Base-by-base conservation (phyloP, 2,888 invertebrate genomes). In the Napeogenes sylphis region DNA sequence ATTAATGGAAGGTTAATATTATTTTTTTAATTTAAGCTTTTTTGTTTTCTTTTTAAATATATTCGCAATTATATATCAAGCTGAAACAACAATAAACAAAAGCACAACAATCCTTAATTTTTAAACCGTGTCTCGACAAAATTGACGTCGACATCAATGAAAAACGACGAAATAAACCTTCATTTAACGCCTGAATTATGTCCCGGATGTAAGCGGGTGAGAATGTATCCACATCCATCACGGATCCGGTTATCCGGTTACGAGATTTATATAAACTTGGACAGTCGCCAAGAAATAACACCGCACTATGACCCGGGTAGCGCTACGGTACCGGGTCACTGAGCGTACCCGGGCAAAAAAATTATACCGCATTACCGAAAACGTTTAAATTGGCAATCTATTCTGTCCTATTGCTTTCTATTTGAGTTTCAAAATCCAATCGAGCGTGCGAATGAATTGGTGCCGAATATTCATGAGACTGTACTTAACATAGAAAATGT, bases 291-390 rank as follows among this genome's bases (percentile, higher is more conserved):
- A 64, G 60, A 60, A 58, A 21, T 21, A 21, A 8, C 21, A 51
- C 47, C 14, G 8, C 21, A 30, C 51, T 54, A 38, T 53, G 51
- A 58, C 10, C 58, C 58, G 60, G 21, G 21, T 21, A 58, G 59
- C 33, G 58, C 33, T 46, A 55, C 55, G 63, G 64, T 68, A 64
- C 68, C 67, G 68, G 70, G 68, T 68, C 67, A 67, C 66, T 61
- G 68, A 59, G 58, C 64, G 45, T 45, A 57, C 54, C 53, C 59
- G 63, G 51, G n/a, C 55, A 46, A 58, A 61, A 67, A 51, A 60
- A 64, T 69, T 68, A 63, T 65, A 62, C 62, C 65, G 62, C 64
- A 67, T 65, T 64, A 67, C 51, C 51, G 38, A 58, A 21, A 59
- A 53, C 45, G 57, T 58, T 62, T 35, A 60, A 60, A 65, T 62